Evolutionary conservation across 2,888 invertebrate species (phyloP), one percentile per base, ranked within the genome.

Genomic region (Andrena trimmerana): DNA sequence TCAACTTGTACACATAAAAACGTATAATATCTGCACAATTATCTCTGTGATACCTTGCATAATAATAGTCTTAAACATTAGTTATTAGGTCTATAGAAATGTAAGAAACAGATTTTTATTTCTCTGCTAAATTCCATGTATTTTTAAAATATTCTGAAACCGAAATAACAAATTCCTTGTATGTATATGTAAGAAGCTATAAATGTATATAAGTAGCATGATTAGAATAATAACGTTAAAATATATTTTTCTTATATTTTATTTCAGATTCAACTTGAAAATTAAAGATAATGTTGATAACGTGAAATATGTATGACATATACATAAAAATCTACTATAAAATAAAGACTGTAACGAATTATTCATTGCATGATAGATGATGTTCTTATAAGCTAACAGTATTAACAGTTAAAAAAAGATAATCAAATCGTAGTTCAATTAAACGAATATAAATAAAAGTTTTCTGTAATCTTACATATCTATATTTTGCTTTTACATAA

Each of bases 31-130:
- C 52, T 75, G n/a, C 50, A 71, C 65, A 74, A 75, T 68, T 68
- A 63, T 81, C 66, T 70, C 82, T 83, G 82, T 83, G 82, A 83
- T 81, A 83, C 33, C 68, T 72, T 74, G 62, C 65, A 83, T 83
- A 76, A 72, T 76, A 69, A 65, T 81, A 81, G 60, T 65, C 50
- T 24, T 50, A 62, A 50, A 71, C 48, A 67, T 80, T 82, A 75
- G 67, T 67, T 72, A 62, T 60, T 79, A 79, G 57, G 60, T 48
- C 33, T 69, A 62, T 75, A 70, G 36, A 54, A 27, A 67, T 59
- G 2, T 66, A 67, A 78, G 42, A 79, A 66, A 71, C 66, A 71
- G 36, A 54, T 42, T 71, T 57, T 57, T 20, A 71, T 71, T 74
- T 65, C 66, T 60, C 20, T 33, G 27, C 16, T 31, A 69, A 69